Conservation (phyloP, 2,888 invertebrate genomes). For the Drosophila colorata region DNA sequence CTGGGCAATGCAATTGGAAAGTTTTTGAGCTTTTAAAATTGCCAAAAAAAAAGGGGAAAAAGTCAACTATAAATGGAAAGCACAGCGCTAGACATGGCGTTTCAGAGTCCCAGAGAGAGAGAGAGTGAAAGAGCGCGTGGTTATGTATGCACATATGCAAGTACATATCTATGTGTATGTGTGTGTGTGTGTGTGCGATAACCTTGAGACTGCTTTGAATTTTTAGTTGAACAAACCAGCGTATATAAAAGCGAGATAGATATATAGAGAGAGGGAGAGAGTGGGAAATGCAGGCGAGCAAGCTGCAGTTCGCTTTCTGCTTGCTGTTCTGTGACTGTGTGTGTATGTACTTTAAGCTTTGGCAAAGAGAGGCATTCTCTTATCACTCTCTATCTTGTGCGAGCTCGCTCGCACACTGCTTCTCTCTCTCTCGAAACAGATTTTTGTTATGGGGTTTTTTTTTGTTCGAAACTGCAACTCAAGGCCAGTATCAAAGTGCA, state of each 20-base stretch:
- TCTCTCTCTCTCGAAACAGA: conserved; percentile 26
- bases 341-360: conserved; percentile 57
- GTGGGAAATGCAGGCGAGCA: conserved; percentile 49
- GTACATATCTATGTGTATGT: conserved; percentile 3
- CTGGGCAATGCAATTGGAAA: conserved; percentile 48
- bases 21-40: conserved; percentile 49
- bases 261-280: conserved; percentile 16
- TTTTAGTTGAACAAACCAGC: conserved; percentile 55
- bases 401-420: conserved; percentile 15
- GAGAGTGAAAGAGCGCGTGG: conserved; percentile 15
- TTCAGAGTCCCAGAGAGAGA: conserved; percentile 9
- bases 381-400: conserved; percentile 14
- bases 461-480: conserved; percentile 83
- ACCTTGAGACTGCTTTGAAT: conserved; percentile 68
- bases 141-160: conserved; percentile 9
- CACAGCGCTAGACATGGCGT: conserved; percentile 3
- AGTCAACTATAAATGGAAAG: conserved; percentile 24
- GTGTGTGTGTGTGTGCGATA: conserved; percentile 47
- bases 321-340: conserved; percentile 12
- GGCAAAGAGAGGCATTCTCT: conserved; percentile 44
- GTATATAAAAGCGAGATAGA: conserved; percentile 2
- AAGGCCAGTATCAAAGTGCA: conserved; percentile 81
- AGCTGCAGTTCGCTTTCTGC: conserved; percentile 35
- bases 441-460: conserved; percentile 1
- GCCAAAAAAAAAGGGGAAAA: conserved; percentile 33